Evolutionary conservation across 2,797 vertebrate genomes (phyloP), one percentile per base, ranked within the genome.

Genomic region (Notolepis coatsorum): DNA sequence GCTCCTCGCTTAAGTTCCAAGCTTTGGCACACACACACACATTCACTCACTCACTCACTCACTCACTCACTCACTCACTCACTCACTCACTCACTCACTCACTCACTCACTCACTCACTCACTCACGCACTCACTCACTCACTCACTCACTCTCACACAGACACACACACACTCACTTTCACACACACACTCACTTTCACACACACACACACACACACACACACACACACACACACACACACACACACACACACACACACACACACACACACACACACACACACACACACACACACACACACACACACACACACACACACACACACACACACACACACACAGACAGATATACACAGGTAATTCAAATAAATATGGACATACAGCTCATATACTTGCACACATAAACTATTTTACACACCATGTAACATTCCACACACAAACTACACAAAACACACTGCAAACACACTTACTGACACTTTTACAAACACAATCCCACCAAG

Each of bases 401-500:
- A n/a, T 37, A 4, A 37, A 13, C 35, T 5, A 37, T n/a, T n/a
- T n/a, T n/a, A n/a, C n/a, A n/a, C n/a, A n/a, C n/a, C n/a, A n/a
- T n/a, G n/a, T n/a, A n/a, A n/a, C n/a, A n/a, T n/a, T n/a, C n/a
- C n/a, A n/a, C n/a, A n/a, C n/a, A n/a, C n/a, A n/a, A n/a, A n/a
- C n/a, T n/a, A n/a, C n/a, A n/a, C n/a, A n/a, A n/a, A n/a, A 47
- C 33, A 58, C 65, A 65, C 27, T 30, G 33, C 12, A 39, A n/a
- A 57, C 60, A 50, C 25, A n/a, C n/a, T n/a, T n/a, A n/a, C n/a
- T n/a, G n/a, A n/a, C n/a, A n/a, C n/a, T n/a, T n/a, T n/a, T n/a
- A n/a, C n/a, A n/a, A n/a, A n/a, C n/a, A n/a, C n/a, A 59, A 73
- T 68, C 63, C 50, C 56, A 25, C 31, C 20, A 74, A 48, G 56